Base-by-base conservation (phyloP, 2,113 vertebrate species). In the Mixornis gularis region DNA sequence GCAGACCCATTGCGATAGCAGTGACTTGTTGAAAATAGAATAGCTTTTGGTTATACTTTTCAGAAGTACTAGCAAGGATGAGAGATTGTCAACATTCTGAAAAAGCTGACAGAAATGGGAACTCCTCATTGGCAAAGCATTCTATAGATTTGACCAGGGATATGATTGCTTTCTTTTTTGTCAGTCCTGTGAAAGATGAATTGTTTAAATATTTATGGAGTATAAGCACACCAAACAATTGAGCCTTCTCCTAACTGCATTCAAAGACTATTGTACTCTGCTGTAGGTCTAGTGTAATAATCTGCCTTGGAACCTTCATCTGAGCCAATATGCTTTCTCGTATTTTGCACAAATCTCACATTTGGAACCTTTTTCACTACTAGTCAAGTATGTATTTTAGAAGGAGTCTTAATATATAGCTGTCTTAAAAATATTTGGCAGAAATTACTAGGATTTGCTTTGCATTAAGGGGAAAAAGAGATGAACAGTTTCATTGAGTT, bases 71-170 rank as follows among this genome's bases (percentile, higher is more conserved):
- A 90, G 34, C 38, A 66, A 81, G 65, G 58, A 49, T 60, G 32
- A 83, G 63, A 79, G 41, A 63, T 46, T 48, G 49, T 13, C 84
- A 95, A 34, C 12, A 86, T 72, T 62, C 20, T 59, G 70, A 66
- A 93, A 94, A 74, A 56, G 30, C 85, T 94, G 72, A 48, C 41
- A 27, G 82, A 77, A 87, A 43, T 83, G 22, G 62, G 56, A 81
- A 10, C 26, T 30, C 60, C 21, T 24, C 3, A 4, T 43, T 85
- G 40, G 40, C 17, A 89, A 36, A 84, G 73, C 26, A 3, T 76
- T 90, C 29, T 63, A 0, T 17, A 17, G 43, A 25, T 20, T 68
- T 87, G 30, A 8, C 2, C 3, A 70, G 6, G 59, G 43, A 52
- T 46, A 24, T 9, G 9, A 29, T 46, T 44, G 18, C 19, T 70